phyloP scores from a whole-genome alignment of 2,888 invertebrate species.

The Lypha dubia region DNA sequence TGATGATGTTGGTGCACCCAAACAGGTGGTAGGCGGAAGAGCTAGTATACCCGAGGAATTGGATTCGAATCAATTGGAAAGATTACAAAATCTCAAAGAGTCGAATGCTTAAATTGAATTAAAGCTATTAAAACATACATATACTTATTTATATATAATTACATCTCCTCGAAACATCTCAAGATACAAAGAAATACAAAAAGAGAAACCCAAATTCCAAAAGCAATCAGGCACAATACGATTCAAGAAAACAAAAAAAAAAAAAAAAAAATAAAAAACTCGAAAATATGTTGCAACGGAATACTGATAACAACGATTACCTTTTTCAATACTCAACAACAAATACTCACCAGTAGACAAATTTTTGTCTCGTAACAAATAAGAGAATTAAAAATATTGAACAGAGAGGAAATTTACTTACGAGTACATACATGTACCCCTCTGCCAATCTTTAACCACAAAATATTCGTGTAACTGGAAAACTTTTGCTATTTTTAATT shows the following conservation, averaged over 20 bases:
- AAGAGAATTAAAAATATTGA: background rate
- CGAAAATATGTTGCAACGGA: conserved; percentile 16
- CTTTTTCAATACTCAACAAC: conserved; percentile 10
- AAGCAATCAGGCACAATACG: conserved; percentile 48
- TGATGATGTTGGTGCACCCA: conserved; percentile 84
- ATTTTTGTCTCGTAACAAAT: conserved; percentile 32
- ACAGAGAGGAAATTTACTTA: background rate
- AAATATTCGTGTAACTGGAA: no score
- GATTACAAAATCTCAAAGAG: conserved; percentile 94
- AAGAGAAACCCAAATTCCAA: conserved; percentile 5
- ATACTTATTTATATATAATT: conserved; percentile 30
- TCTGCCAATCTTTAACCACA: background rate
- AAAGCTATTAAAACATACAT: conserved; percentile 30
- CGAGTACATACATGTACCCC: no score
- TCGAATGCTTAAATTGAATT: conserved; percentile 90
- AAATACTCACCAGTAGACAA: conserved; percentile 12
- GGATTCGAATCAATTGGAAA: conserved; percentile 93
- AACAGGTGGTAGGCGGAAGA: conserved; percentile 89
- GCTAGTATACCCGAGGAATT: conserved; percentile 95
- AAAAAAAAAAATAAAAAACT: background rate
- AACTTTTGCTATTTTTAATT: no score
- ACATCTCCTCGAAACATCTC: conserved; percentile 4
- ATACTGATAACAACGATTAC: conserved; percentile 49
- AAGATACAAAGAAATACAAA: conserved; percentile 3
- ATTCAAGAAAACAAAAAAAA: background rate